A percentile compares a stretch with the other conserved stretches of the same genome.
Conservation (phyloP, 1,140 invertebrate species). For the Rhyacophila brunnea region DNA sequence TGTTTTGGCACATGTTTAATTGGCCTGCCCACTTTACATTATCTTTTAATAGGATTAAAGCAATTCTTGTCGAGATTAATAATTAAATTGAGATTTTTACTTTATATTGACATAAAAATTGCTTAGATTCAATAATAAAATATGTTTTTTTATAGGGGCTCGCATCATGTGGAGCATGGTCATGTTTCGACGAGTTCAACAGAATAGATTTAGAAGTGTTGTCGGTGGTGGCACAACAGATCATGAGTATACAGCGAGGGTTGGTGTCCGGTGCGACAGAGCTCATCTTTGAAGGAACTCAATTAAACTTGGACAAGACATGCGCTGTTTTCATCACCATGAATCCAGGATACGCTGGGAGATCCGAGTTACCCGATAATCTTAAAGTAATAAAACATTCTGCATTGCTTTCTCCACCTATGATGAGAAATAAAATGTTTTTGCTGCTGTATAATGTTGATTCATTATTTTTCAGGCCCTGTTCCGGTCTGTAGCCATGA, state of each 20-base stretch:
- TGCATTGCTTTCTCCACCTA: too few relatives aligned
- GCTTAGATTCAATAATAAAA: too few relatives aligned
- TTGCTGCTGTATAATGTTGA: too few relatives aligned
- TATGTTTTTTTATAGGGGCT: conserved; percentile 61
- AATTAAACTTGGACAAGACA: conserved; percentile 81
- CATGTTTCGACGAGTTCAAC: conserved; percentile 96
- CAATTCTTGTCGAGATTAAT: too few relatives aligned
- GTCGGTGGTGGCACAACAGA: conserved; percentile 91
- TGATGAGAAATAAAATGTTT: too few relatives aligned
- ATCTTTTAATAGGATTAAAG: too few relatives aligned
- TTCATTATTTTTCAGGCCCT: conserved; percentile 62
- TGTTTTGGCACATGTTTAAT: too few relatives aligned
- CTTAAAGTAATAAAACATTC: too few relatives aligned
- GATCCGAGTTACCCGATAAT: conserved; percentile 91
- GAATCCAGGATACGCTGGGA: conserved; percentile 92
- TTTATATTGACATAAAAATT: too few relatives aligned
- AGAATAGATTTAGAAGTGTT: conserved; percentile 83
- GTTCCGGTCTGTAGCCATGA: conserved; percentile 96
- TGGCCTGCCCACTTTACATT: too few relatives aligned
- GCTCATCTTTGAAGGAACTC: conserved; percentile 87
- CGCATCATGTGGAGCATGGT: conserved; percentile 94
- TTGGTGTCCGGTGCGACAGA: conserved; percentile 74
- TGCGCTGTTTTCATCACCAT: conserved; percentile 96
- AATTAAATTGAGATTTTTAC: too few relatives aligned
- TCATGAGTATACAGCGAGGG: conserved; percentile 73